Base-by-base conservation (phyloP, 2,113 vertebrate species). In the Vicugna pacos region DNA sequence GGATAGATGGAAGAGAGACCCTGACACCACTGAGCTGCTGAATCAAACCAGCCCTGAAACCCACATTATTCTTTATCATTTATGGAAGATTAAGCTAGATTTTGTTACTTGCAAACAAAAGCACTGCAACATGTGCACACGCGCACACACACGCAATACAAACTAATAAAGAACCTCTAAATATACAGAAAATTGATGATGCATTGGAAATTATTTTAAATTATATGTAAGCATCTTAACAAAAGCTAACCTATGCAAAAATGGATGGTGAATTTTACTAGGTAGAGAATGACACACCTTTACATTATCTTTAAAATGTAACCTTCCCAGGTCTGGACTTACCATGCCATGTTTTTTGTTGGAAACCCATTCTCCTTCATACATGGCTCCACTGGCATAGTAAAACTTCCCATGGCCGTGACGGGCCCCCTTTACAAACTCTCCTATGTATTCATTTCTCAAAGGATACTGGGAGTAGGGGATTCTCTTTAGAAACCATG, bases 301-400 rank as follows among this genome's bases (percentile, higher is more conserved):
- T 12, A n/a, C 5, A 12, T 8, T 26, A 48, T 9, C 30, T 73
- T n/a, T 28, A 42, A 62, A 64, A 70, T 26, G 69, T 9, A 10
- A 19, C 8, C 69, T 8, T 28, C 38, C 4, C 12, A 13, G n/a
- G 35, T 11, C 67, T 69, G 1, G 14, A 95, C 98, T 97, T 69
- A 99, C 99, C 99, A 96, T 96, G 67, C 99, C 99, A 0, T 99
- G 99, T 67, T 99, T 99, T 92, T 98, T 99, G 73, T 99, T 98
- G 84, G 92, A 92, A 60, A 97, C 98, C 99, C 99, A 99, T 8
- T 98, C 98, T 35, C 99, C 99, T 15, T 98, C 94, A 1, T 99
- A 99, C 32, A 98, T 24, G 0, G 99, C 98, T 70, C 99, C 99
- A 6, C 97, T 98, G 24, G 99, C 99, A 0, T 99, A 99, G 87